Conservation (phyloP, 2,113 vertebrate genomes). For the Oryzias curvinotus region DNA sequence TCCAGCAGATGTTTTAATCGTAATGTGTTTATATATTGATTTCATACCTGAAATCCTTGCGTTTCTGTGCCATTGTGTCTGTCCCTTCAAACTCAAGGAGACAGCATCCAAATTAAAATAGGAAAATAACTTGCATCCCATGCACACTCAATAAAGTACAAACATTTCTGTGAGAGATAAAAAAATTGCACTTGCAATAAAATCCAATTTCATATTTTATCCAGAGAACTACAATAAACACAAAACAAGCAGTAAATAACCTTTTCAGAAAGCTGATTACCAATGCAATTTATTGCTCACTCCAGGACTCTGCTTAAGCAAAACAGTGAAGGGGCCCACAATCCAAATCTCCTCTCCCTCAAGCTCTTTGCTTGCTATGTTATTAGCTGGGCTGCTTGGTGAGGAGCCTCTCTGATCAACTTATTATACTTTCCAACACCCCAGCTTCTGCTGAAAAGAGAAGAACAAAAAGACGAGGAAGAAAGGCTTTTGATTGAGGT, state of each 20-base stretch:
- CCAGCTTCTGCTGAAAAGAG: conserved; percentile 74
- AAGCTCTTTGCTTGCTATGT: conserved; percentile 82
- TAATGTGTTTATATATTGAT: not conserved
- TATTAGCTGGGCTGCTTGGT: conserved; percentile 81
- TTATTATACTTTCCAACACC: conserved; percentile 74
- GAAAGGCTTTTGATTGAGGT: conserved; percentile 87
- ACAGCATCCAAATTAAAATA: conserved; percentile 63
- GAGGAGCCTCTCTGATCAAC: conserved; percentile 83
- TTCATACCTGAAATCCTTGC: conserved; percentile 33
- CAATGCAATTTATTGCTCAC: conserved; percentile 82
- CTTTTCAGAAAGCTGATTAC: conserved; percentile 85
- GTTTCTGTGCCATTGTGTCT: conserved; percentile 21
- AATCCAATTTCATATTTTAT: conserved; percentile 83
- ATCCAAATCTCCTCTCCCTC: conserved; percentile 75
- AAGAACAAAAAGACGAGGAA: conserved; percentile 74
- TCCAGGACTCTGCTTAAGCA: conserved; percentile 76
- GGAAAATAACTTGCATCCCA: conserved; percentile 69
- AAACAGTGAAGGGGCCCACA: conserved; percentile 60
- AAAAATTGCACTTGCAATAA: conserved; percentile 82
- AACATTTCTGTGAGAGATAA: conserved; percentile 67
- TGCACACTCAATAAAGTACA: conserved; percentile 67
- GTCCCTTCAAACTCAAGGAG: conserved; percentile 47
- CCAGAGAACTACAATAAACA: conserved; percentile 81
- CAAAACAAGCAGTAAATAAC: conserved; percentile 84
- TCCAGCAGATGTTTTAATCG: conserved; percentile 2